A percentile compares a stretch with the other conserved stretches of the same genome.
phyloP scores from a whole-genome alignment of 2,888 invertebrate genomes.

The Danaus chrysippus region DNA sequence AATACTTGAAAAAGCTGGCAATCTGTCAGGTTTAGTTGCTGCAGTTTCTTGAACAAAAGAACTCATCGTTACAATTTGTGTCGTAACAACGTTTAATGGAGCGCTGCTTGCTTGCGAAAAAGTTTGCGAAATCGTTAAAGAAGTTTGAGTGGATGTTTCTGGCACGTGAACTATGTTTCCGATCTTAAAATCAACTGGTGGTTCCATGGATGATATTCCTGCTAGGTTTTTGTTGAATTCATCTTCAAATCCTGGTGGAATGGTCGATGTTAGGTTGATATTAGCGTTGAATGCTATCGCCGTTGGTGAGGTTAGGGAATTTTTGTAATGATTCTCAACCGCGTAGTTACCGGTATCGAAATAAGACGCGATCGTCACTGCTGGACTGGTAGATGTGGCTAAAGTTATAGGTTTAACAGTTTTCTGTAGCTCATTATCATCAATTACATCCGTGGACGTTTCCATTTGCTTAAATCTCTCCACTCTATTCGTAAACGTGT shows the following conservation, averaged over 20 bases:
- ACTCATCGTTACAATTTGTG: background rate
- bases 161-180: slow-evolving; percentile 27
- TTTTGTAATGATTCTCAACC: slow-evolving; percentile 62
- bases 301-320: slow-evolving; percentile 49
- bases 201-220: slow-evolving; percentile 31
- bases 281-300: slow-evolving; percentile 29
- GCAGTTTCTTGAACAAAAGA: slow-evolving; percentile 20
- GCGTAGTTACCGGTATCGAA: slow-evolving; percentile 73
- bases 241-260: slow-evolving; percentile 69
- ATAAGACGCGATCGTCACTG: slow-evolving; percentile 62
- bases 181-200: slow-evolving; percentile 23
- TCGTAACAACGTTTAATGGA: background rate
- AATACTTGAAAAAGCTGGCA: slow-evolving; percentile 23
- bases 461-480: slow-evolving; percentile 62
- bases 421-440: slow-evolving; percentile 32
- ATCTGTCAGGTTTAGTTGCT: slow-evolving; percentile 19
- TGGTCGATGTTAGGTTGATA: slow-evolving; percentile 36
- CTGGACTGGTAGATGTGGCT: slow-evolving; percentile 43
- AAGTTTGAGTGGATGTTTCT: slow-evolving; percentile 52
- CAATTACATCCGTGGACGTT: slow-evolving; percentile 32
- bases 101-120: slow-evolving; percentile 19
- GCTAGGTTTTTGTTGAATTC: slow-evolving; percentile 46
- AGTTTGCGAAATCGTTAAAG: slow-evolving; percentile 35
- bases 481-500: slow-evolving; percentile 64
- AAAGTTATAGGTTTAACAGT: slow-evolving; percentile 31